These are phyloP conservation scores for Trogon surrucura DNA, from an alignment of 2,113 vertebrate genomes.

Conservation along the genomic window DNA sequence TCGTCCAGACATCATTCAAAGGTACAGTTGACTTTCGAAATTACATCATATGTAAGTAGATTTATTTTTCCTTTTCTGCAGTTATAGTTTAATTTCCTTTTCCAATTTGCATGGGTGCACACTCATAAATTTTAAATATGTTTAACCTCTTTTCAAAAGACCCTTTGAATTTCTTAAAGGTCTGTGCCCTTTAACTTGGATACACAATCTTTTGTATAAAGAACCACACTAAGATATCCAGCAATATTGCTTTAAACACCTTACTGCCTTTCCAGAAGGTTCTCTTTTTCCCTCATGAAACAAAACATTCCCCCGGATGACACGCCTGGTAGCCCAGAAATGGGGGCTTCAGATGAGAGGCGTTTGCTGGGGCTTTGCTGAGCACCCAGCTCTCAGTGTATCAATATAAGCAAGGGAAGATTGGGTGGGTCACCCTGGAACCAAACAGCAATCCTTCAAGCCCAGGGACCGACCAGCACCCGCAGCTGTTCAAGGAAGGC, in stretches of 20 bases:
- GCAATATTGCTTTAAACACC: conserved; percentile 10
- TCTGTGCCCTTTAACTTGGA: conserved; percentile 26
- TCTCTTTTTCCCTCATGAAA: background rate
- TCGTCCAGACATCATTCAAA: conserved; percentile 15
- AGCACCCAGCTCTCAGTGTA: background rate
- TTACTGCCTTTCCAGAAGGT: background rate
- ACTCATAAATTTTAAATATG: conserved; percentile 47
- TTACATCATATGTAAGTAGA: conserved; percentile 47
- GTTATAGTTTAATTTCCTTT: conserved; percentile 60
- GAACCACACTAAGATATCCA: background rate
- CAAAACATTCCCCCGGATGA: background rate
- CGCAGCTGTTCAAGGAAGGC: background rate
- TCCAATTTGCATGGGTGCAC: conserved; percentile 56
- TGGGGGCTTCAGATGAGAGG: background rate
- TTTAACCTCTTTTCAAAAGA: conserved; percentile 51
- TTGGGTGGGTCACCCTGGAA: background rate
- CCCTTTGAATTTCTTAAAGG: conserved; percentile 44
- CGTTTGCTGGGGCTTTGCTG: background rate
- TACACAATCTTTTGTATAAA: background rate
- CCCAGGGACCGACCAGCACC: background rate
- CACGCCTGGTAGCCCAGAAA: background rate
- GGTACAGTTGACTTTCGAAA: conserved; percentile 53
- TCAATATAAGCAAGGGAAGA: background rate
- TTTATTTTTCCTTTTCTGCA: conserved; percentile 53
- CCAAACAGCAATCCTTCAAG: background rate